Base-by-base conservation (phyloP, 2,797 vertebrate species). In the Sparus aurata region DNA sequence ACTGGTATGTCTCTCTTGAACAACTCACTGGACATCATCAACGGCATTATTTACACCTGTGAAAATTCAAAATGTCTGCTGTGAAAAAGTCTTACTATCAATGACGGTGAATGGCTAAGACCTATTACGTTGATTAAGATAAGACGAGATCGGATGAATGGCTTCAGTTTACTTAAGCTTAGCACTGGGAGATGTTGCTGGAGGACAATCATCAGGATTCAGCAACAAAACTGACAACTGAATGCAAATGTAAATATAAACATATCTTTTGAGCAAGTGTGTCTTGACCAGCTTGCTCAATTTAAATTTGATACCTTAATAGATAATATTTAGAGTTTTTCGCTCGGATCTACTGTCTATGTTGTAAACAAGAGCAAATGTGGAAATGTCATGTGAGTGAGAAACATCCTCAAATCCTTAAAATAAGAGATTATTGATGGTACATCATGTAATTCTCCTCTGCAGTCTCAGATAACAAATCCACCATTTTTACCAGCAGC, bases 391-490 rank as follows among this genome's bases (percentile, higher is more conserved):
- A 55, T 55, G 49, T 55, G 49, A 12, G 7, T 5, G 20, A 53
- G 16, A 77, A 55, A 65, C 59, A 45, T 47, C 22, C 3, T 4
- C 5, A 1, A 25, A 18, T 59, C 23, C 22, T 15, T 13, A 25
- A 59, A 55, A 70, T 12, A 38, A 23, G 17, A 38, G 66, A 59
- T 76, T 57, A 10, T 4, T 25, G 13, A 45, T 20, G 34, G 16
- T 43, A 10, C 52, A 27, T 68, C 49, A 7, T 59, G 58, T 45
- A 16, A 18, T 49, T 80, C 61, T 70, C 34, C 53, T 58, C 54
- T 60, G 60, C 49, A 46, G 34, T 15, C 54, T 30, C 6, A 30
- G 22, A 69, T 64, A 69, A 54, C 65, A 55, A 9, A 61, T 43
- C 54, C 58, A 53, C 15, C 18, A 9, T n/a, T 54, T 45, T n/a